A percentile compares a stretch with the other conserved stretches of the same genome.
Conservation (phyloP, 2,113 vertebrate species). For the Aphelocoma coerulescens region DNA sequence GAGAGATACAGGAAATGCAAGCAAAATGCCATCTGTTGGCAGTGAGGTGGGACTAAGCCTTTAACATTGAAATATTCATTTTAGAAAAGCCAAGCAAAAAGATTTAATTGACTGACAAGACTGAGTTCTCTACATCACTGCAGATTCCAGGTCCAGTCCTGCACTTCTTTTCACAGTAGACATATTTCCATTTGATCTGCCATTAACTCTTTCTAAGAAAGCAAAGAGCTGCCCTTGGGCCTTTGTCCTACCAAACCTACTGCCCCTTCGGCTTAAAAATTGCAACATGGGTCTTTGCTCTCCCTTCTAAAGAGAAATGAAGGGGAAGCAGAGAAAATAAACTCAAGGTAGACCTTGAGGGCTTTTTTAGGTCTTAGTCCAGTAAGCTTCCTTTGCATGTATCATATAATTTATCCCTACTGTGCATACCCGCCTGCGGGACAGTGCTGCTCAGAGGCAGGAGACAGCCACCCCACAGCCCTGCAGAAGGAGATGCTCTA, state of each 20-base stretch:
- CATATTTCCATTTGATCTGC: neutral
- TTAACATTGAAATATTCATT: neutral
- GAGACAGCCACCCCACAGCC: neutral
- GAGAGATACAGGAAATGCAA: neutral
- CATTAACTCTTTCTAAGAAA: neutral
- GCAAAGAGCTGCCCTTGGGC: neutral
- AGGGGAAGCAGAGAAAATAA: neutral
- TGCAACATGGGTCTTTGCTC: neutral
- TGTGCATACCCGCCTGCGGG: accelerated
- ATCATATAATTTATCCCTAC: neutral
- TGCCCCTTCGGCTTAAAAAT: neutral
- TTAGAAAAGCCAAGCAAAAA: neutral
- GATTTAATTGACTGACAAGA: neutral
- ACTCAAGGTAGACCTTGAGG: neutral
- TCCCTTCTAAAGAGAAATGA: neutral
- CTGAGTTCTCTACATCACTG: neutral
- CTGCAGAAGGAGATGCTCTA: neutral
- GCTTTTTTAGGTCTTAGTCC: neutral
- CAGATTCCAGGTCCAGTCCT: neutral
- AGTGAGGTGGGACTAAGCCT: neutral
- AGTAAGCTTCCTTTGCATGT: accelerated
- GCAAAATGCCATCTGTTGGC: slow-evolving; percentile 16
- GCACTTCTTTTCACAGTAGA: neutral
- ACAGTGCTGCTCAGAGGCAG: neutral
- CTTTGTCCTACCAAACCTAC: neutral